Conservation (phyloP, 2,113 vertebrate genomes). For the Myrmecophaga tridactyla region DNA sequence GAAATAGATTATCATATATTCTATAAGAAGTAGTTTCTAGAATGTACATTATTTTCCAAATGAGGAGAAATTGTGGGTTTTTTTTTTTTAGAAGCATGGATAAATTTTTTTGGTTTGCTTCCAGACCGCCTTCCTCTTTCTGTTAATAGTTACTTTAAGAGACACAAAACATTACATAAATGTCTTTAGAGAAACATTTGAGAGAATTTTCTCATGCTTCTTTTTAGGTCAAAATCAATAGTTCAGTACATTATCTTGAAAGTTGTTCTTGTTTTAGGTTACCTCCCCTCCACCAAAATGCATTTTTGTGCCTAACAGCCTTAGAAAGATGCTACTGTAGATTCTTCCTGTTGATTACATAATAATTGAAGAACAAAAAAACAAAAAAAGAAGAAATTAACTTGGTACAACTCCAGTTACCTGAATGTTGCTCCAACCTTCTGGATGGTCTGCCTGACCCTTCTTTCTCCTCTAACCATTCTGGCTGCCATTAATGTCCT, state of each 20-base stretch:
- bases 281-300: not conserved
- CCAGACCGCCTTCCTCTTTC: not conserved
- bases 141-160: constrained; percentile 15
- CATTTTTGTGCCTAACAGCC: not conserved
- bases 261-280: constrained; percentile 35
- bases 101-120: not conserved
- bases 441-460: not conserved
- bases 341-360: not conserved
- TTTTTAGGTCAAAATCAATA: constrained; percentile 14
- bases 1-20: not conserved
- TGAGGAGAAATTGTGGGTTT: not conserved
- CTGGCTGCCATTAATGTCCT: not conserved
- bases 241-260: not conserved
- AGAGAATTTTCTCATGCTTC: not conserved
- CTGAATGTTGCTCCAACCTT: not conserved
- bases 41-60: not conserved
- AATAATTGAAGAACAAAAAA: too few species aligned
- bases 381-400: not conserved
- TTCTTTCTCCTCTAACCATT: not conserved
- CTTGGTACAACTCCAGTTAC: not conserved
- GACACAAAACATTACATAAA: not conserved
- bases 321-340: not conserved
- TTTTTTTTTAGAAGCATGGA: not conserved
- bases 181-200: not conserved
- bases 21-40: not conserved